phyloP scores from a whole-genome alignment of 2,113 vertebrate genomes.

The Myodes glareolus region DNA sequence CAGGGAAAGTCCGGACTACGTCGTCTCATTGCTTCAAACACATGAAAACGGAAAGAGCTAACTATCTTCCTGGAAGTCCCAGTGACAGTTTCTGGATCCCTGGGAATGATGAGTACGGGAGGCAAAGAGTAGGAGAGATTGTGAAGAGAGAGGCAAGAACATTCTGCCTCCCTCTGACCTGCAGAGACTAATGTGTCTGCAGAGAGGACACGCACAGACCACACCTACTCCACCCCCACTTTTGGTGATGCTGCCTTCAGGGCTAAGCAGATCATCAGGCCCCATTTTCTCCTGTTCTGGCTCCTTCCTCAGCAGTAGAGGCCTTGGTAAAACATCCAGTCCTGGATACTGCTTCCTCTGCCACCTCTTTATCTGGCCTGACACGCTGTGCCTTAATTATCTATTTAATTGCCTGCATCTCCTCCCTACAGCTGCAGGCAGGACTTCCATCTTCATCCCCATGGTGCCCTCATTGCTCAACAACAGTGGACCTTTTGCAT shows the following conservation, averaged over 20 bases:
- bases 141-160: background rate
- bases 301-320: background rate
- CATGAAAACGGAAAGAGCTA: background rate
- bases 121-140: background rate
- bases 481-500: background rate
- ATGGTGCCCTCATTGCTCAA: background rate
- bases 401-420: background rate
- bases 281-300: background rate
- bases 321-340: background rate
- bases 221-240: rapidly evolving
- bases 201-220: background rate
- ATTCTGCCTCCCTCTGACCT: no score
- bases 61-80: background rate
- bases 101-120: background rate
- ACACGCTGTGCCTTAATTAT: background rate
- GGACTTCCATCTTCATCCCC: background rate
- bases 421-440: background rate
- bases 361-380: background rate
- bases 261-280: background rate
- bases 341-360: background rate
- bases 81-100: background rate
- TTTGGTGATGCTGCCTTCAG: background rate
- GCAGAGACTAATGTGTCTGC: rapidly evolving
- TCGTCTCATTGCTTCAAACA: background rate
- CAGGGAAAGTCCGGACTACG: background rate